Base-by-base conservation (phyloP, 2,797 vertebrate genomes). In the Eulemur mongoz region DNA sequence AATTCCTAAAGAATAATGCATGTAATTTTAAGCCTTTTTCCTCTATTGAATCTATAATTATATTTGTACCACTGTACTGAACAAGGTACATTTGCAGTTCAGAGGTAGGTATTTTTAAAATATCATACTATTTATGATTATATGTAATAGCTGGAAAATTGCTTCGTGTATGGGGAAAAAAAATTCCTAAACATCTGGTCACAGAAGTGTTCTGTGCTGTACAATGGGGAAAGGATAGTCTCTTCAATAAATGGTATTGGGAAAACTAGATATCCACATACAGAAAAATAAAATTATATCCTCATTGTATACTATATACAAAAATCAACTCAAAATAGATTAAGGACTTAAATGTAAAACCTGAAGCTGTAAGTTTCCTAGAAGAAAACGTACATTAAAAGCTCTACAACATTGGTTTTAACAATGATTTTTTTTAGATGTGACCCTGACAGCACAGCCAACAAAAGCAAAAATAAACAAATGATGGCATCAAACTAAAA, bases 51-150 rank as follows among this genome's bases (percentile, higher is more conserved):
- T 65, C 84, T 2, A 20, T 85, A 97, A 91, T 45, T 2, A 9
- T 61, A 69, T 86, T 79, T 92, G 10, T 1, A 78, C 48, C 45
- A 80, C 30, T 72, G 40, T 81, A 93, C 6, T 65, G 15, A 81
- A 17, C 15, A 70, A 87, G 69, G 38, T 17, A 59, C 90, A 83
- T 83, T 89, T 97, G 18, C 23, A 75, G 27, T 83, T 88, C 70
- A 96, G 65, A 87, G 70, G 7, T 86, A 52, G 13, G 35, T 78
- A 54, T 54, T 95, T 95, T 84, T 23, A 3, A 84, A 82, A 81
- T 82, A 57, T 20, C 2, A 5, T 90, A 40, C 2, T 27, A 72
- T n/a, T 73, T 86, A 43, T 11, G 1, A 83, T 73, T 45, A 52
- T 48, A 73, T 18, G 54, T 83, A 82, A 73, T 22, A 92, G 48